Evolutionary conservation across 2,888 invertebrate genomes (phyloP).

Genomic region (Diloba caeruleocephala): DNA sequence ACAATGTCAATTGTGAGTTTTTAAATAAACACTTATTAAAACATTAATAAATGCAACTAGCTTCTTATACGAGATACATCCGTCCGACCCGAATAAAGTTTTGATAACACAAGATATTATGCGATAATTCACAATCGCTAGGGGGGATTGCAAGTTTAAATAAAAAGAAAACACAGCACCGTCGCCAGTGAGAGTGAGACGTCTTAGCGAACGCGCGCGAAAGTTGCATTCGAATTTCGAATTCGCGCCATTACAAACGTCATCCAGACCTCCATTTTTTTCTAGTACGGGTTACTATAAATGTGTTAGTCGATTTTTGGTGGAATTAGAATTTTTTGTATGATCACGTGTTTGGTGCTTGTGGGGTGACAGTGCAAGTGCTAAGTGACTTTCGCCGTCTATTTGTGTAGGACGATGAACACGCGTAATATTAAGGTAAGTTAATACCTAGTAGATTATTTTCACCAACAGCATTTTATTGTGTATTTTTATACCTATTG

Average conservation of each 20-base stretch:
- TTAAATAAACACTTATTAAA: too few species aligned
- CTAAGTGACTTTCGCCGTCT: slow-evolving; percentile 79
- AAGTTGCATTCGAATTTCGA: slow-evolving; percentile 72
- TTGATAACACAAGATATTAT: slow-evolving; percentile 77
- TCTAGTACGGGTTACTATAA: slow-evolving; percentile 34
- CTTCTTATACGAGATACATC: slow-evolving; percentile 26
- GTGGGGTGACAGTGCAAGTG: slow-evolving; percentile 73
- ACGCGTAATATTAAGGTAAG: slow-evolving; percentile 78
- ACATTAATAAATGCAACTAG: slow-evolving; percentile 9
- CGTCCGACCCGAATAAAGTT: slow-evolving; percentile 65
- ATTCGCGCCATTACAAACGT: slow-evolving; percentile 66
- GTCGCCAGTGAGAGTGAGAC: slow-evolving; percentile 83
- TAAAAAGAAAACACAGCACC: slow-evolving; percentile 80
- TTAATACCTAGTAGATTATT: background rate
- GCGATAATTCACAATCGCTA: slow-evolving; percentile 75
- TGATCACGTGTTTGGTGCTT: slow-evolving; percentile 57
- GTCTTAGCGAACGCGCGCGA: slow-evolving; percentile 70
- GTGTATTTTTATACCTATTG: too few species aligned
- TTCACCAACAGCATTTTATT: too few species aligned
- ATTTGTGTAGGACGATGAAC: slow-evolving; percentile 74
- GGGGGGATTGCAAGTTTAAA: slow-evolving; percentile 81
- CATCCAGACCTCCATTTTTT: slow-evolving; percentile 37
- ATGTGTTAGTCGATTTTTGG: slow-evolving; percentile 41
- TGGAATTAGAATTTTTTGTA: slow-evolving; percentile 45
- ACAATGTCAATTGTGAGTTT: too few species aligned